A percentile compares a stretch with the other conserved stretches of the same genome.
phyloP scores from a whole-genome alignment of 1,140 invertebrate genomes.

The Drosophila arawakana region DNA sequence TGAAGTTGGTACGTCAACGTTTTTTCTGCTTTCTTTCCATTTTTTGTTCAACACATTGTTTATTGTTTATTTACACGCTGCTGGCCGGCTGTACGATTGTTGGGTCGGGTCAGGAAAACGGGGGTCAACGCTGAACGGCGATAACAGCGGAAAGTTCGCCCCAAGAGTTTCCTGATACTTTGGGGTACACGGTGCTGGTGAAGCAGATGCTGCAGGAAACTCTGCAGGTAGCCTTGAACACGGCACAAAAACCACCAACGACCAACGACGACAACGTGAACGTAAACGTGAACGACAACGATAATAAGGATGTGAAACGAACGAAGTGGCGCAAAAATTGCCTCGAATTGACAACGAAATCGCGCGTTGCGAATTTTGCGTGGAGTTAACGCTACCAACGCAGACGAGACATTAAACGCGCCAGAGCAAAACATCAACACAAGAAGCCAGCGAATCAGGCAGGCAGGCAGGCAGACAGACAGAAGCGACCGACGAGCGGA shows the following conservation, averaged over 20 bases:
- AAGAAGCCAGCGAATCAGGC: slow-evolving; percentile 58
- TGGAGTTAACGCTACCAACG: slow-evolving; percentile 76
- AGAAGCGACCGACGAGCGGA: slow-evolving; percentile 1
- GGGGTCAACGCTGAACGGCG: slow-evolving; percentile 12
- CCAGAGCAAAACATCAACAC: slow-evolving; percentile 75
- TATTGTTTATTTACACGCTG: slow-evolving; percentile 46
- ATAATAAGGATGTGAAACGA: slow-evolving; percentile 15
- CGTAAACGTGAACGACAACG: slow-evolving; percentile 12
- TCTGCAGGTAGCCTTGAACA: slow-evolving; percentile 71
- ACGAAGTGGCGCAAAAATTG: slow-evolving; percentile 24
- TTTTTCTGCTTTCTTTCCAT: slow-evolving; percentile 1
- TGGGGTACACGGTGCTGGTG: slow-evolving; percentile 24
- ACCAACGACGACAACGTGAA: slow-evolving; percentile 26
- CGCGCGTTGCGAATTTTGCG: slow-evolving; percentile 57
- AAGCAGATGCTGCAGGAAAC: slow-evolving; percentile 34
- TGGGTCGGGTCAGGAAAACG: neutral
- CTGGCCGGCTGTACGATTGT: slow-evolving; percentile 22
- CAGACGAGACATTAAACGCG: slow-evolving; percentile 77
- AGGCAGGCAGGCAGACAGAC: slow-evolving; percentile 8
- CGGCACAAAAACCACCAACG: slow-evolving; percentile 21
- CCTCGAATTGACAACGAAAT: slow-evolving; percentile 40
- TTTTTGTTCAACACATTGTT: slow-evolving; percentile 34
- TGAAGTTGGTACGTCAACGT: slow-evolving; percentile 1
- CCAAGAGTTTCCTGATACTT: slow-evolving; percentile 24
- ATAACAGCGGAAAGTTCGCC: slow-evolving; percentile 26